These are phyloP conservation scores for Phymatocera aterrima DNA, from an alignment of 2,888 invertebrate species.

Conservation along the genomic window DNA sequence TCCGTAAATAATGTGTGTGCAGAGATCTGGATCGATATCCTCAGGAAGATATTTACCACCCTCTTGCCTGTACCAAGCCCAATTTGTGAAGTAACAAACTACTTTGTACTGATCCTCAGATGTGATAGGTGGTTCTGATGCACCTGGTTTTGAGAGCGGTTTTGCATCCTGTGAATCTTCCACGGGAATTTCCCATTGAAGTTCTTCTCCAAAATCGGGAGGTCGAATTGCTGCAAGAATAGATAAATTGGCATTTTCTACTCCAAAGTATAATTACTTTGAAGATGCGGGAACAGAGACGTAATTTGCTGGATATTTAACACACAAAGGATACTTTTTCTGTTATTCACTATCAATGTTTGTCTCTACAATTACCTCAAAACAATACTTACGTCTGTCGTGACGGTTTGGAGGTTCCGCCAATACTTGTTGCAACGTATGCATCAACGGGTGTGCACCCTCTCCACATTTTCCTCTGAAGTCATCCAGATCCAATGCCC, in stretches of 20 bases:
- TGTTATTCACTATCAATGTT: background rate
- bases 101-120: constrained; percentile 81
- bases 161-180: constrained; percentile 27
- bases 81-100: constrained; percentile 94
- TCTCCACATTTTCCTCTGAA: constrained; percentile 86
- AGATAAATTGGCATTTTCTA: background rate
- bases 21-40: constrained; percentile 89
- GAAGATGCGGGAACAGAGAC: too few relatives aligned
- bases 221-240: constrained; percentile 57
- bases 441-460: constrained; percentile 88
- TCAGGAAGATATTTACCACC: constrained; percentile 88
- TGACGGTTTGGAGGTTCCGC: constrained; percentile 73
- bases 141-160: constrained; percentile 44
- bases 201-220: constrained; percentile 60
- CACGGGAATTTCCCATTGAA: constrained; percentile 60
- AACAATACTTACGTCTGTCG: constrained; percentile 62
- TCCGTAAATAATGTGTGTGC: constrained; percentile 94
- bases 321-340: background rate
- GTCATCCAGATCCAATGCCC: constrained; percentile 94
- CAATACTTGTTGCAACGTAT: constrained; percentile 85
- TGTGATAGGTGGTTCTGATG: constrained; percentile 46
- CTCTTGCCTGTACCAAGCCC: constrained; percentile 95
- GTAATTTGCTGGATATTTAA: background rate
- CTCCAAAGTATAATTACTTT: too few relatives aligned
- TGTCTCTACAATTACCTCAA: background rate